Evolutionary conservation across 2,797 vertebrate genomes (phyloP), one percentile per base, ranked within the genome.

Genomic region (Potorous gilbertii): DNA sequence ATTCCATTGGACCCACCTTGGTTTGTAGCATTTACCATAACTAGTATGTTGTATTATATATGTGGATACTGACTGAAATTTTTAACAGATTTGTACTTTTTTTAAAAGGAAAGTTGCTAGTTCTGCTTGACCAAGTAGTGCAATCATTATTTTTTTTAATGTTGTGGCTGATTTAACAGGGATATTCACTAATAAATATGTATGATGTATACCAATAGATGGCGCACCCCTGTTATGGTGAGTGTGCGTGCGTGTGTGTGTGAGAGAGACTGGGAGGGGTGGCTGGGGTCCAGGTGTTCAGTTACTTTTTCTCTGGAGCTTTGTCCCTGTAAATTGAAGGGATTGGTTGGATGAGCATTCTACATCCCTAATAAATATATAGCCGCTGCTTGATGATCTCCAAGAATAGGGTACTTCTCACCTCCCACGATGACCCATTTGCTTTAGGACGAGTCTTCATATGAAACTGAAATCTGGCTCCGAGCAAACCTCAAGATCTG

Each of bases 101-200:
- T 99, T 99, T 99, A 99, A 99, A 99, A 99, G 99, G 99, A 99
- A 99, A 99, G 99, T 99, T 99, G 99, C 99, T 99, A 99, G 99
- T 99, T 99, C 99, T 99, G 99, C 99, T 99, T 99, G 99, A 99
- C 99, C 99, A 99, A 99, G 99, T 99, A 99, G 99, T 99, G 99
- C 99, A 99, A 99, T 99, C 99, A 99, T 99, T 99, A 99, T 99
- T 99, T 99, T 99, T 99, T 99, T 99, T 99, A 99, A 99, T 99
- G 99, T 99, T 99, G 99, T 99, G 99, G 99, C 99, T 99, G 99
- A 99, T 99, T 99, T 99, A 99, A 99, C 99, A 99, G 99, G 99
- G 99, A 99, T 99, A 99, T 99, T 99, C 99, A 99, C 99, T 99
- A 99, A 99, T 99, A 99, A 99, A 99, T 99, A 99, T 99, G 99